Conservation (phyloP, 2,113 vertebrate genomes). For the Phyllopteryx taeniolatus region DNA sequence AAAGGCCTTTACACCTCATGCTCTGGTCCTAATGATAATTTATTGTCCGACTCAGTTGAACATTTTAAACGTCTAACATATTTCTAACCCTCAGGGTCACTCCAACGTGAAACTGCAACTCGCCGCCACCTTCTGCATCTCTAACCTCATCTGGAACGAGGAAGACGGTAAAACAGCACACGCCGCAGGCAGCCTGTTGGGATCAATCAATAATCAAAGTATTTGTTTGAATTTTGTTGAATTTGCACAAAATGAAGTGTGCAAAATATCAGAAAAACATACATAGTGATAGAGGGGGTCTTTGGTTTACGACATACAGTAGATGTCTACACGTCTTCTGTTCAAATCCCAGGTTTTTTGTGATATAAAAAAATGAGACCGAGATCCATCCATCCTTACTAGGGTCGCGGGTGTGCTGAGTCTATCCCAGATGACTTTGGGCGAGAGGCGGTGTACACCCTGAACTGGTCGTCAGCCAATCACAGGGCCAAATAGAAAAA, state of each 20-base stretch:
- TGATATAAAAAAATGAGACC: too few species aligned
- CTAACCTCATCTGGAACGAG: slow-evolving; percentile 98
- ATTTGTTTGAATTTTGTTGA: not conserved
- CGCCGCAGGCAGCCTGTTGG: not conserved
- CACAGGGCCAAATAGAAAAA: too few species aligned
- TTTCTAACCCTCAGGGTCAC: slow-evolving; percentile 79
- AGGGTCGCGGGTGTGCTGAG: too few species aligned
- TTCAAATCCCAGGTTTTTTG: too few species aligned
- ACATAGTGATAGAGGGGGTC: too few species aligned
- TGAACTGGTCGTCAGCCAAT: too few species aligned
- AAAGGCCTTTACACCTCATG: not conserved
- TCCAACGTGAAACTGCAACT: slow-evolving; percentile 96
- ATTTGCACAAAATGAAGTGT: not conserved
- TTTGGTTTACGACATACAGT: too few species aligned
- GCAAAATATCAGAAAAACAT: not conserved
- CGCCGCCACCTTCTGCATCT: slow-evolving; percentile 95
- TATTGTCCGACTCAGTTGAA: not conserved
- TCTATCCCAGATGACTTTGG: too few species aligned
- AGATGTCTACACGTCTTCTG: too few species aligned
- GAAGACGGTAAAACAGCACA: slow-evolving; percentile 85
- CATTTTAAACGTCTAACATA: not conserved
- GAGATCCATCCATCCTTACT: too few species aligned
- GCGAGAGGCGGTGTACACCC: too few species aligned
- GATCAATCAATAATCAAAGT: not conserved
- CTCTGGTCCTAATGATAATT: not conserved